These are phyloP conservation scores for Hypercompe scribonia DNA, from an alignment of 2,888 invertebrate species.

Conservation along the genomic window DNA sequence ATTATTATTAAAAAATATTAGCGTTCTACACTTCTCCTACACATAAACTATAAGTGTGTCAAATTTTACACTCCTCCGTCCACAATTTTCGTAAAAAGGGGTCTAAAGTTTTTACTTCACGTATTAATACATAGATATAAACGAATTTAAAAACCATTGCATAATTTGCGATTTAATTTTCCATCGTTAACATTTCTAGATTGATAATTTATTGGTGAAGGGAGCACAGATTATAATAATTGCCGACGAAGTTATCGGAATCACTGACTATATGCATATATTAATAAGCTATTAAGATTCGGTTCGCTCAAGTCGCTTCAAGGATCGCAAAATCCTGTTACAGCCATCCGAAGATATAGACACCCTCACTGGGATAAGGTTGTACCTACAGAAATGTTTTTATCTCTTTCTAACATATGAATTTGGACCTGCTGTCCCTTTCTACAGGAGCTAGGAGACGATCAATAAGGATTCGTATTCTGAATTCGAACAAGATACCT, in stretches of 20 bases:
- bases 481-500: slow-evolving; percentile 66
- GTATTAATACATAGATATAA: too few species aligned
- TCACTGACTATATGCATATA: background rate
- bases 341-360: slow-evolving; percentile 51
- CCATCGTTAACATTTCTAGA: background rate
- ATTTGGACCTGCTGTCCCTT: slow-evolving; percentile 40
- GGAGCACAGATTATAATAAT: slow-evolving; percentile 6
- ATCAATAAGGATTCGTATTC: slow-evolving; percentile 78
- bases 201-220: background rate
- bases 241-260: background rate
- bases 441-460: slow-evolving; percentile 58
- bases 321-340: slow-evolving; percentile 47
- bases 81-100: too few species aligned
- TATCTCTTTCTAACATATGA: slow-evolving; percentile 53
- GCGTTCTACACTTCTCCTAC: too few species aligned
- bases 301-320: slow-evolving; percentile 31
- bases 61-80: too few species aligned
- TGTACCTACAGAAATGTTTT: slow-evolving; percentile 45
- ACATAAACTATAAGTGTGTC: too few species aligned
- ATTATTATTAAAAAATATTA: too few species aligned
- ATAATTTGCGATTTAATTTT: background rate
- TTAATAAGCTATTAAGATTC: slow-evolving; percentile 32
- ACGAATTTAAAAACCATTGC: background rate
- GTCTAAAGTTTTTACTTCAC: too few species aligned
- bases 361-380: slow-evolving; percentile 58